Percentiles rank a stretch among this genome's conserved stretches.
Conservation (phyloP, 2,797 vertebrate genomes). For the Adelosebastes latens region DNA sequence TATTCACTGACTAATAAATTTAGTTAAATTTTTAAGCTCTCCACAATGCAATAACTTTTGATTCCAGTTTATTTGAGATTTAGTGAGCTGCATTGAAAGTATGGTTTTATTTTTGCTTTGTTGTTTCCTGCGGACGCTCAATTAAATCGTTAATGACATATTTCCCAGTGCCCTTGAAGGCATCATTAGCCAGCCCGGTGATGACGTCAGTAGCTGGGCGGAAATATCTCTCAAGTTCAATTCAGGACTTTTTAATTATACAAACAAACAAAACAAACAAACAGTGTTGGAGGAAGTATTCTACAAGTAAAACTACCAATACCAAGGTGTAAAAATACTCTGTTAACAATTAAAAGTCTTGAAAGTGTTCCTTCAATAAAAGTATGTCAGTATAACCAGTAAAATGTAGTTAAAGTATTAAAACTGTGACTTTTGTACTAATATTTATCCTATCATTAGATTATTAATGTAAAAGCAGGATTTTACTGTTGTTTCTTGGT, state of each 20-base stretch:
- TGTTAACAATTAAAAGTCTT: no score
- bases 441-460: no score
- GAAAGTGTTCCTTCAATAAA: background rate
- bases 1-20: background rate
- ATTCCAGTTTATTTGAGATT: background rate
- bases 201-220: slow-evolving; percentile 57
- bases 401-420: no score
- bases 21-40: no score
- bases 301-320: no score
- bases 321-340: background rate
- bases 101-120: background rate
- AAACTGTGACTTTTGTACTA: no score
- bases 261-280: no score
- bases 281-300: no score
- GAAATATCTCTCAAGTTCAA: slow-evolving; percentile 28
- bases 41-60: background rate
- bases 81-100: background rate
- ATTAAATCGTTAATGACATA: background rate
- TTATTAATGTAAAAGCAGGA: no score
- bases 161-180: slow-evolving; percentile 36
- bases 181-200: slow-evolving; percentile 25
- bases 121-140: background rate
- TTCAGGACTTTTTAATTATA: slow-evolving; percentile 7
- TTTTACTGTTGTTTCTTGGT: background rate
- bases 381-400: background rate